A percentile compares a stretch with the other conserved stretches of the same genome.
Conservation (phyloP, 2,888 invertebrate genomes). For the Actias luna region DNA sequence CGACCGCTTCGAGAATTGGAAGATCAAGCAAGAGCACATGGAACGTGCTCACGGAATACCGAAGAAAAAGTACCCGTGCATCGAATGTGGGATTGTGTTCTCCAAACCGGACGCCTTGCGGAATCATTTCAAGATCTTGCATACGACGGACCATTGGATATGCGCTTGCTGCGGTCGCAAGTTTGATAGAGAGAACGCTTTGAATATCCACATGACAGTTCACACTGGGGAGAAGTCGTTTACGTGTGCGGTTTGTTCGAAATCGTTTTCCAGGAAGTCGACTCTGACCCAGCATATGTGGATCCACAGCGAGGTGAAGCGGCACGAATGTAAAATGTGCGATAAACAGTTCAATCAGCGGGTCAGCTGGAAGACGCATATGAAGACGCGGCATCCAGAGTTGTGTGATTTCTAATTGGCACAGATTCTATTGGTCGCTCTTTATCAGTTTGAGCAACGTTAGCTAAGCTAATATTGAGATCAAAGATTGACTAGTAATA, state of each 20-base stretch:
- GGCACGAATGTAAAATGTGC: conserved; percentile 55
- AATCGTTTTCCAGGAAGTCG: conserved; percentile 60
- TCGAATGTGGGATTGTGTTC: conserved; percentile 48
- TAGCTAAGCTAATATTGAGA: too few species aligned
- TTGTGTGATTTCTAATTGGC: conserved; percentile 27
- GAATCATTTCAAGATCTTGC: conserved; percentile 51
- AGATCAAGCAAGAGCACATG: conserved; percentile 47
- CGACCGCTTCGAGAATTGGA: conserved; percentile 47
- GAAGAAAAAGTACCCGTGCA: conserved; percentile 50
- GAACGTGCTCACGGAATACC: conserved; percentile 45
- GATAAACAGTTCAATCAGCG: conserved; percentile 56
- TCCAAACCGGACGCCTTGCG: conserved; percentile 41
- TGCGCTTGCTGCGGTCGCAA: conserved; percentile 59
- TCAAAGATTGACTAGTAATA: too few species aligned
- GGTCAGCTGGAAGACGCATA: conserved; percentile 58
- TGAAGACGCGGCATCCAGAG: conserved; percentile 63
- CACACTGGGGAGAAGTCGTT: conserved; percentile 73
- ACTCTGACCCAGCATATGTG: conserved; percentile 61
- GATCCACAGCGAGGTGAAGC: conserved; percentile 62
- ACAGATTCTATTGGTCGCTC: background rate
- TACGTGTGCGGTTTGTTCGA: conserved; percentile 69
- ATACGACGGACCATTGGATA: conserved; percentile 47
- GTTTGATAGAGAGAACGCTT: conserved; percentile 62
- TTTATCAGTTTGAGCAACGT: too few species aligned
- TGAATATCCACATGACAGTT: conserved; percentile 69